These are phyloP conservation scores for Lagopus muta DNA, from an alignment of 2,113 vertebrate species.

Conservation along the genomic window DNA sequence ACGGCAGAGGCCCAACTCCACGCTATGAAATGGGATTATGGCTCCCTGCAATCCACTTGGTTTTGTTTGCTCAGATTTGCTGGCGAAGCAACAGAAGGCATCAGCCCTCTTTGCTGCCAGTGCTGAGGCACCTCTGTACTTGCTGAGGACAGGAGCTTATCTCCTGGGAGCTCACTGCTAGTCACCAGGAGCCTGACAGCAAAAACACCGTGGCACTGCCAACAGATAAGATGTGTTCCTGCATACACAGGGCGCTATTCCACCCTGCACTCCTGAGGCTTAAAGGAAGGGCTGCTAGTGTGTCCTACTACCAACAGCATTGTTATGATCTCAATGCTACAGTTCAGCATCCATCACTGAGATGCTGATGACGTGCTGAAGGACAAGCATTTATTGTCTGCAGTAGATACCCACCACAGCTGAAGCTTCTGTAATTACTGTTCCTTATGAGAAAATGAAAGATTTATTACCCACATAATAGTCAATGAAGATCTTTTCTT, in stretches of 20 bases:
- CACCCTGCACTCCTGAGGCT: neutral
- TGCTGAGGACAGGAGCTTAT: neutral
- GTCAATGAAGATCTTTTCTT: constrained; percentile 47
- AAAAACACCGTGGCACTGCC: constrained; percentile 47
- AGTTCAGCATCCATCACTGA: constrained; percentile 37
- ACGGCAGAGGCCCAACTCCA: neutral
- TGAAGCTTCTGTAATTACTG: constrained; percentile 47
- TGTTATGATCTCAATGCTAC: neutral
- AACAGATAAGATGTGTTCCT: neutral
- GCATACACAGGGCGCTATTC: constrained; percentile 14
- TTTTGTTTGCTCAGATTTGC: neutral
- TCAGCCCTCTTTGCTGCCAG: neutral
- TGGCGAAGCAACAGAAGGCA: constrained; percentile 1
- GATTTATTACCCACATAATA: constrained; percentile 47
- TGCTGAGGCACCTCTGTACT: constrained; percentile 35
- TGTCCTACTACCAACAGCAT: neutral
- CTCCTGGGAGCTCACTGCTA: constrained; percentile 29
- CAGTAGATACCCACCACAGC: constrained; percentile 31
- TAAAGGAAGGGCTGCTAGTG: neutral
- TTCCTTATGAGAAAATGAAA: constrained; percentile 55
- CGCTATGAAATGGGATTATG: neutral
- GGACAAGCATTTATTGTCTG: constrained; percentile 53
- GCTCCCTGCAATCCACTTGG: constrained; percentile 27
- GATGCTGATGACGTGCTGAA: neutral
- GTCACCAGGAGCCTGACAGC: constrained; percentile 42